These are phyloP conservation scores for Oceanodroma tethys DNA, from an alignment of 2,113 vertebrate genomes.

Conservation along the genomic window DNA sequence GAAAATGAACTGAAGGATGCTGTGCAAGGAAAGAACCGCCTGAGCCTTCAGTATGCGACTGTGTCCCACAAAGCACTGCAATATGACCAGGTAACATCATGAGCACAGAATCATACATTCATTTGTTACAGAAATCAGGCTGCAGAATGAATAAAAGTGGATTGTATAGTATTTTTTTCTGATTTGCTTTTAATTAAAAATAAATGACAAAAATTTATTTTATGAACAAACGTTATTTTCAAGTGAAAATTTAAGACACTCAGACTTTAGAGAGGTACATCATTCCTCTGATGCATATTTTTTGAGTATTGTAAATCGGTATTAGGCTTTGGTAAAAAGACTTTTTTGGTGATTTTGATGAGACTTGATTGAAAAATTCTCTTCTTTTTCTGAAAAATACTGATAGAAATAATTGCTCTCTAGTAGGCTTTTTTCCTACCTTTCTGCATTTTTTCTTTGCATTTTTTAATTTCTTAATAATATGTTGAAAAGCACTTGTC, in stretches of 20 bases:
- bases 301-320: background rate
- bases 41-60: constrained; percentile 78
- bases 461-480: background rate
- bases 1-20: constrained; percentile 85
- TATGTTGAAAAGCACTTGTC: background rate
- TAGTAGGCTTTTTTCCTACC: background rate
- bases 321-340: background rate
- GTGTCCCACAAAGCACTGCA: constrained; percentile 70
- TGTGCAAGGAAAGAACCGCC: constrained; percentile 69
- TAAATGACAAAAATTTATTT: background rate
- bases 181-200: background rate
- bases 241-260: background rate
- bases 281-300: background rate
- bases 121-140: background rate
- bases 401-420: background rate
- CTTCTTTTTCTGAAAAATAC: background rate
- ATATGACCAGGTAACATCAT: constrained; percentile 80
- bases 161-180: background rate
- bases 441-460: background rate
- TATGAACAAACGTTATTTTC: background rate
- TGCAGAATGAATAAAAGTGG: background rate
- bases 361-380: background rate
- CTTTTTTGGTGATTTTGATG: background rate
- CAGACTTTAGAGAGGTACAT: background rate
- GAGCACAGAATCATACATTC: background rate